Base-by-base conservation (phyloP, 2,797 vertebrate species). In the Chloroceryle amazona region DNA sequence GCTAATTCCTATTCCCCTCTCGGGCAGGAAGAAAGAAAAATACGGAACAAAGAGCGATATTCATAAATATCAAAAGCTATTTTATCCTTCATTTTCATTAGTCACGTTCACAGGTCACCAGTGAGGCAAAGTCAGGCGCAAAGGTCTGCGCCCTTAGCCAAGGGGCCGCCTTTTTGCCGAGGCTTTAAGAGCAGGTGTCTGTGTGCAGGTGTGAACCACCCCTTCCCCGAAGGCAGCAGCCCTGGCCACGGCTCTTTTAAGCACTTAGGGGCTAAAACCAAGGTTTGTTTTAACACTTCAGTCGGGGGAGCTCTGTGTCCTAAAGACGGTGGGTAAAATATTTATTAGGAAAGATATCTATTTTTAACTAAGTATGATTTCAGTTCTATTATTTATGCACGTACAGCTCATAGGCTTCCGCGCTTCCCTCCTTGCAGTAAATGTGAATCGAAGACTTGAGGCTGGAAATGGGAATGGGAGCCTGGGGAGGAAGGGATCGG, bases 241-340 rank as follows among this genome's bases (percentile, higher is more conserved):
- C 78, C 1, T 4, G 11, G 37, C 67, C 3, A 0, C 13, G 58
- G 68, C 4, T 66, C 23, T 42, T 88, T 25, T 4, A 4, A 58
- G 6, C 58, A 23, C 80, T 84, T 62, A 67, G 83, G 87, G 92
- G 52, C 86, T 47, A 13, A 81, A 68, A 83, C 58, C 72, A 11
- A 89, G 89, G n/a, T 78, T 95, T 81, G 86, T 81, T 91, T 79
- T 57, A 89, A 75, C 86, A 44, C 89, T 65, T 93, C 81, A 33
- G 80, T 41, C 41, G 33, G 89, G 74, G 82, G 81, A 95, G 67
- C 75, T 93, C 93, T 71, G 13, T 67, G 61, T 93, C 94, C 96
- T 95, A 95, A 97, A 98, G 97, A 96, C 85, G 75, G 93, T 26
- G 83, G 18, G 85, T 98, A 60, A 98, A 98, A 98, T 97, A 98